Conservation (phyloP, 2,113 vertebrate species). For the Ariopsis seemanni region DNA sequence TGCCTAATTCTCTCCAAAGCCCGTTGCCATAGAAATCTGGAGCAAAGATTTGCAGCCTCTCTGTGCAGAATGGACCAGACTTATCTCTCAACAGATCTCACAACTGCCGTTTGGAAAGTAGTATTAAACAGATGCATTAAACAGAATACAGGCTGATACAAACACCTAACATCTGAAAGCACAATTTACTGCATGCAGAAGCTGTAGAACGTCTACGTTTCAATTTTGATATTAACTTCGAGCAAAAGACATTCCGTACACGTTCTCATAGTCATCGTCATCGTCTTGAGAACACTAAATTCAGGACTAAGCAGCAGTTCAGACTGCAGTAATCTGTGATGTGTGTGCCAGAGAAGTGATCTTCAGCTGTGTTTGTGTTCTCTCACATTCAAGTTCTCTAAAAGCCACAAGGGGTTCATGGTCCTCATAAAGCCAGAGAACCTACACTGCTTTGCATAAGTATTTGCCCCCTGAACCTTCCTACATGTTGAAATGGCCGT, state of each 20-base stretch:
- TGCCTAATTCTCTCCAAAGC: slow-evolving; percentile 42
- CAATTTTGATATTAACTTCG: not conserved
- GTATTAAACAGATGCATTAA: not conserved
- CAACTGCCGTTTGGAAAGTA: not conserved
- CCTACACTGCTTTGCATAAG: not conserved
- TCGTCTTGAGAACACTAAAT: not conserved
- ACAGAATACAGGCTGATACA: not conserved
- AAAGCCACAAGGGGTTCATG: not conserved
- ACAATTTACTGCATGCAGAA: not conserved
- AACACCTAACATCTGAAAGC: not conserved
- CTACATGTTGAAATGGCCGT: not conserved
- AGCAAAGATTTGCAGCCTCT: slow-evolving; percentile 36
- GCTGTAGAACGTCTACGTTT: not conserved
- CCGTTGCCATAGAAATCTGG: slow-evolving; percentile 50
- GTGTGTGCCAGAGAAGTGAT: not conserved
- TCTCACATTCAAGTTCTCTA: not conserved
- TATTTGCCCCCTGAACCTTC: not conserved
- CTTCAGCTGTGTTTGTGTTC: not conserved
- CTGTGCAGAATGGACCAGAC: not conserved
- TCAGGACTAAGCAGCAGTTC: not conserved
- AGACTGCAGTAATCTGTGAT: not conserved
- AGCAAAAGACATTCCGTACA: not conserved
- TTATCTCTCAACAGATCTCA: not conserved
- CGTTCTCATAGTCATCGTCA: not conserved
- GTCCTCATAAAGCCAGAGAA: not conserved